Evolutionary conservation across 92 coral and sea anemone genomes (phyloP).

Genomic region (Epizoanthus illoricatus): DNA sequence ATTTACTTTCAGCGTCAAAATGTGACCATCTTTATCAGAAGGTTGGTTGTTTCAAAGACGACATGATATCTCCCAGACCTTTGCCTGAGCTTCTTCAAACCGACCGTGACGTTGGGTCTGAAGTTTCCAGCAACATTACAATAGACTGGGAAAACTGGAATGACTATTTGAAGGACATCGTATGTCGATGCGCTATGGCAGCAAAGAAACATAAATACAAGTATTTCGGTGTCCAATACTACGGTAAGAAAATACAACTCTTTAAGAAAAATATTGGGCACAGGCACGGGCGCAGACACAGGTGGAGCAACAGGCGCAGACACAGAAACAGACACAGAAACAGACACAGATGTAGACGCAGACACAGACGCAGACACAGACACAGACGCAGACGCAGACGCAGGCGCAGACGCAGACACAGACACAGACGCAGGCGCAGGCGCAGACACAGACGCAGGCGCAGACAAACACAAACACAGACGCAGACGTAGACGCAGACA

Average conservation of each 20-base stretch:
- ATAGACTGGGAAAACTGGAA: conserved; percentile 22
- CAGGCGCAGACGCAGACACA: no score
- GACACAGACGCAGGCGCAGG: no score
- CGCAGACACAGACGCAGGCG: no score
- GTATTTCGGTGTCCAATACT: conserved; percentile 27
- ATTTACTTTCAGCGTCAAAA: not conserved
- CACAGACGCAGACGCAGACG: no score
- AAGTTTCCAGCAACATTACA: conserved; percentile 6
- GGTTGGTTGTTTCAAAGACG: conserved; percentile 35
- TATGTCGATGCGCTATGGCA: conserved; percentile 34
- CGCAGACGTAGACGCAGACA: no score
- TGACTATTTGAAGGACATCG: conserved; percentile 8
- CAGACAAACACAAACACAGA: no score
- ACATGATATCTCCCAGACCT: conserved; percentile 27
- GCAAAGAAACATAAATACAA: conserved; percentile 5
- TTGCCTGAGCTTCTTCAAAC: conserved; percentile 31
- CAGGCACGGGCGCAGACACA: no score
- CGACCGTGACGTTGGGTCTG: conserved; percentile 28
- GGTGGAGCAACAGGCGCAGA: no score
- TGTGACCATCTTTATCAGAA: conserved; percentile 3
- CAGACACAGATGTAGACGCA: no score
- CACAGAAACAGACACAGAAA: no score
- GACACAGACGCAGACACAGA: no score
- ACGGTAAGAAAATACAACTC: conserved; percentile 1
- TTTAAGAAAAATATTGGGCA: not conserved